These are phyloP conservation scores for Corbicula japonica DNA, from an alignment of 2,888 invertebrate species.

Conservation along the genomic window DNA sequence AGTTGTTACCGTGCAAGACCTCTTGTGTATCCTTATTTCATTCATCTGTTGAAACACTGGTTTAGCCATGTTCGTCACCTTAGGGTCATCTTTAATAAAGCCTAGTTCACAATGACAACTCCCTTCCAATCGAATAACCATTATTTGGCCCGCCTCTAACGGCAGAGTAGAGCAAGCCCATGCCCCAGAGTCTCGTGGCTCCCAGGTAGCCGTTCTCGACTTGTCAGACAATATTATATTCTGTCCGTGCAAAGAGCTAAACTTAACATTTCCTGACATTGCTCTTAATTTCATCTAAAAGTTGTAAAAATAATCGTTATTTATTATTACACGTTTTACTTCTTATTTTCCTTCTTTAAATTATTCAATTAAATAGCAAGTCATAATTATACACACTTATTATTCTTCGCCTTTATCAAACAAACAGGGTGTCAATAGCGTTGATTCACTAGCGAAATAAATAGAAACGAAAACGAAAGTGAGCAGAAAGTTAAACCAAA, in stretches of 20 bases:
- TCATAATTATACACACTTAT: too few relatives aligned
- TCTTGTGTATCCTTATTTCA: constrained; percentile 44
- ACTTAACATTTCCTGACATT: not conserved
- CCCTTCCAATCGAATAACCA: not conserved
- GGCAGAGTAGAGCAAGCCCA: not conserved
- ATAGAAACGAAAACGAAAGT: too few relatives aligned
- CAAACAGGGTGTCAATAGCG: too few relatives aligned
- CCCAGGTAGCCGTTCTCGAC: not conserved
- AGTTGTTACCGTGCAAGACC: constrained; percentile 21
- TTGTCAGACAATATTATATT: not conserved
- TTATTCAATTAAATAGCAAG: too few relatives aligned
- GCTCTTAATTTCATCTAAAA: too few relatives aligned
- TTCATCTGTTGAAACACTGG: constrained; percentile 32
- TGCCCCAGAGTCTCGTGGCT: not conserved
- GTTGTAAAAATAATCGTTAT: too few relatives aligned
- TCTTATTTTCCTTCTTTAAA: too few relatives aligned
- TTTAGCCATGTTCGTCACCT: not conserved
- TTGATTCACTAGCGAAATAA: too few relatives aligned
- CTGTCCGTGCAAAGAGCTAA: not conserved
- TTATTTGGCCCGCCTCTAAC: not conserved
- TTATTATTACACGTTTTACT: too few relatives aligned
- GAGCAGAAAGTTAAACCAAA: too few relatives aligned
- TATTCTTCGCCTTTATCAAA: too few relatives aligned
- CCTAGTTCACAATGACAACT: not conserved
- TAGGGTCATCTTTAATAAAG: not conserved